Conservation (phyloP, 2,888 invertebrate species). For the Penaeus monodon region DNA sequence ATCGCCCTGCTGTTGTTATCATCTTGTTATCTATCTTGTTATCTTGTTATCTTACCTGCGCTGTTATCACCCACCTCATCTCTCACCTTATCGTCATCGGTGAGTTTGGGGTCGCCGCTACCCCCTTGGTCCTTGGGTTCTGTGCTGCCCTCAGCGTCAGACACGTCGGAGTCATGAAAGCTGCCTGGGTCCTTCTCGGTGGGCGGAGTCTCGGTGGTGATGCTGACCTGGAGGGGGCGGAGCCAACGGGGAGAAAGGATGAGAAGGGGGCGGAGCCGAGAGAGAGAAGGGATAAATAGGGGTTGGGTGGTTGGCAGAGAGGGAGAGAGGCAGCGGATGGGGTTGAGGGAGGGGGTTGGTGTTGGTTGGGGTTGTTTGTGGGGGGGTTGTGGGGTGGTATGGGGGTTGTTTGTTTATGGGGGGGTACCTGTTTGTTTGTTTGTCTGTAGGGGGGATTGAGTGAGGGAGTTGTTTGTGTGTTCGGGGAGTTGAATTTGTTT, state of each 20-base stretch:
- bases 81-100: conserved; percentile 65
- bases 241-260: neutral
- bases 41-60: neutral
- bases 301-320: too few relatives aligned
- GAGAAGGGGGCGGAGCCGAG: too few relatives aligned
- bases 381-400: too few relatives aligned
- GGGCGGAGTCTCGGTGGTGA: conserved; percentile 53
- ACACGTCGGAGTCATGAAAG: conserved; percentile 64
- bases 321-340: too few relatives aligned
- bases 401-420: too few relatives aligned
- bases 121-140: conserved; percentile 56
- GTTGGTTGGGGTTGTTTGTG: too few relatives aligned
- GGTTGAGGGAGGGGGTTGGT: too few relatives aligned
- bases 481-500: too few relatives aligned
- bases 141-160: conserved; percentile 60
- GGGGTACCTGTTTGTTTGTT: too few relatives aligned
- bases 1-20: neutral
- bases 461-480: too few relatives aligned
- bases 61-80: neutral
- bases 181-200: conserved; percentile 66
- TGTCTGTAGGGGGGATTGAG: too few relatives aligned
- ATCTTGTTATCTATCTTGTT: neutral
- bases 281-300: too few relatives aligned
- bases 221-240: conserved; percentile 36
- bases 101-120: conserved; percentile 53